These are phyloP conservation scores for Chouioia cunea DNA, from an alignment of 2,888 invertebrate genomes.

Conservation along the genomic window DNA sequence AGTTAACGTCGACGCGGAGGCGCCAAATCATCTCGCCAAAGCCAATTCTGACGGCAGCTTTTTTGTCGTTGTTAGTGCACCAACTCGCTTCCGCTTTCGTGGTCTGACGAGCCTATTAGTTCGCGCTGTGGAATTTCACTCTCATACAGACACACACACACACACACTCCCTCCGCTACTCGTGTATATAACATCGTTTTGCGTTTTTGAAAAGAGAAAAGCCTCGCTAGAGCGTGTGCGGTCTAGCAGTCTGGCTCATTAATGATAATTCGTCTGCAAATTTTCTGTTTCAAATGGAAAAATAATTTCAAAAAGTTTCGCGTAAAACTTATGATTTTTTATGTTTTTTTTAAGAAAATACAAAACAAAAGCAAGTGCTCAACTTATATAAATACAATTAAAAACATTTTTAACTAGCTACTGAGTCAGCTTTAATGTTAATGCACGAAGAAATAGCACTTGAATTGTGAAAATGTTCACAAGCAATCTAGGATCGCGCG, in stretches of 20 bases:
- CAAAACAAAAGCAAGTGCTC: no score
- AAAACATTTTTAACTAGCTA: no score
- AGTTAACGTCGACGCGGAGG: constrained; percentile 37
- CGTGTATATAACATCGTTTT: constrained; percentile 15
- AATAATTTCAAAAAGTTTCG: no score
- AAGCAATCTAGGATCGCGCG: neutral
- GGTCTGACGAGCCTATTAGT: constrained; percentile 12
- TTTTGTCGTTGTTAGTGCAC: neutral
- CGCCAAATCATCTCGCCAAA: constrained; percentile 37
- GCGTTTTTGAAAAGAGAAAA: neutral
- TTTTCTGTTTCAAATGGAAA: no score
- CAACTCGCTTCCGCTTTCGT: neutral
- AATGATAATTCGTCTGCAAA: constrained; percentile 27
- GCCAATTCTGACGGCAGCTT: neutral
- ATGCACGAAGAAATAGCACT: no score
- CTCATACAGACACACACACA: no score
- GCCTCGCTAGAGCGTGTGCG: no score
- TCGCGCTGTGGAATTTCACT: neutral
- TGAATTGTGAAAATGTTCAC: no score
- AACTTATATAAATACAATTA: no score
- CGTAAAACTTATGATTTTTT: no score
- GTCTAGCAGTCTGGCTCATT: constrained; percentile 17
- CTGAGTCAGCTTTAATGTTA: no score
- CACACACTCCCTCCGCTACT: neutral
- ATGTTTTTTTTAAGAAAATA: no score